phyloP scores from a whole-genome alignment of 2,113 vertebrate genomes.

The Campylomormyrus numenius region DNA sequence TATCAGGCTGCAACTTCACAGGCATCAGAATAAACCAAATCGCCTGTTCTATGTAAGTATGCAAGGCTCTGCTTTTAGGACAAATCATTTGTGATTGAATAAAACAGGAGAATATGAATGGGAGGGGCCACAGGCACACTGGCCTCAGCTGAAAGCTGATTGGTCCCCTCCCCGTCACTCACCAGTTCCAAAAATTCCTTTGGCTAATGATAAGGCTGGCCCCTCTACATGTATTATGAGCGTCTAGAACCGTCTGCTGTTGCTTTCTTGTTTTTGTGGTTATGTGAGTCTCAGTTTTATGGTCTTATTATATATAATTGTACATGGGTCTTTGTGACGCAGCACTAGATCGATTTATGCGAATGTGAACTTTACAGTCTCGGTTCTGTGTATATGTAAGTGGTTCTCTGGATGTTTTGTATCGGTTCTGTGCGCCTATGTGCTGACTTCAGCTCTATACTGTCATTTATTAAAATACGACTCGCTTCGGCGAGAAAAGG shows the following conservation, averaged over 20 bases:
- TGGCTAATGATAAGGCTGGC: background rate
- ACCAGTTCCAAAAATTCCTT: background rate
- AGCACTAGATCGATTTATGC: background rate
- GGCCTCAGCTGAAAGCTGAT: background rate
- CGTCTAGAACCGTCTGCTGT: background rate
- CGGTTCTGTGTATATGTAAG: background rate
- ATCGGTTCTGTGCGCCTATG: background rate
- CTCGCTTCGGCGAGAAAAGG: background rate
- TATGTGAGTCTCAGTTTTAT: background rate
- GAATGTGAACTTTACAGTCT: background rate
- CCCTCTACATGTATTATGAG: background rate
- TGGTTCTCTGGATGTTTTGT: background rate
- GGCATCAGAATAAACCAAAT: background rate
- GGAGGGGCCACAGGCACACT: background rate
- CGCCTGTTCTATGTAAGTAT: background rate
- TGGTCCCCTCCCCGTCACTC: background rate
- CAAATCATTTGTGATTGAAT: background rate
- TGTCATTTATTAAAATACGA: background rate
- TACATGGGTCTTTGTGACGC: background rate
- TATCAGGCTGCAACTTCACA: background rate
- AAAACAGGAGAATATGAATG: background rate
- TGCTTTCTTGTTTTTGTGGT: background rate
- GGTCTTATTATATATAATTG: background rate
- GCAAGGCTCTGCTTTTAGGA: background rate
- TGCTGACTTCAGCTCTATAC: background rate